These are phyloP conservation scores for Salticus scenicus DNA, from an alignment of 2,888 invertebrate genomes.

Conservation along the genomic window DNA sequence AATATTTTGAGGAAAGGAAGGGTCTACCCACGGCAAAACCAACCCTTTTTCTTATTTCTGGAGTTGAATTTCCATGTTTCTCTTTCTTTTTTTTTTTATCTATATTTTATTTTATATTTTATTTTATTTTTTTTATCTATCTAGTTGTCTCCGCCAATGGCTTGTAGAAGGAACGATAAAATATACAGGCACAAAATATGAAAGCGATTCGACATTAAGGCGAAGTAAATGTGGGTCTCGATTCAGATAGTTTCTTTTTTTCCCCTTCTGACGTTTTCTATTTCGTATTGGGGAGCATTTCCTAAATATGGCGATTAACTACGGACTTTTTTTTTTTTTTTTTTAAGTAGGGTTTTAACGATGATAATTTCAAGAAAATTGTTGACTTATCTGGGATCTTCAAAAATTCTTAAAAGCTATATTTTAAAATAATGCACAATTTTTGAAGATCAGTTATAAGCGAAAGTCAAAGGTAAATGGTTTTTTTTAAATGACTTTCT, in stretches of 20 bases:
- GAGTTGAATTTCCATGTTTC: background rate
- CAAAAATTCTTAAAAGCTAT: too few relatives aligned
- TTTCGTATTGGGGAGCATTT: background rate
- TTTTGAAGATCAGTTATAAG: too few relatives aligned
- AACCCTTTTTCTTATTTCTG: conserved; percentile 5
- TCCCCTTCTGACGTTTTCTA: conserved; percentile 23
- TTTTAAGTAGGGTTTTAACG: too few relatives aligned
- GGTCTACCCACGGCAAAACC: conserved; percentile 39
- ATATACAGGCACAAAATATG: conserved; percentile 35
- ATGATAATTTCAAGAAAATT: too few relatives aligned
- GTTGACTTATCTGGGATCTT: too few relatives aligned
- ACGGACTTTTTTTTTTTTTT: too few relatives aligned
- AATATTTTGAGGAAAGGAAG: conserved; percentile 29
- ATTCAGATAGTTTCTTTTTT: conserved; percentile 27
- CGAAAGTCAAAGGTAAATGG: too few relatives aligned
- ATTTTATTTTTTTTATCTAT: conserved; percentile 33
- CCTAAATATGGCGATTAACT: background rate
- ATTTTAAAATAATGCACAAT: too few relatives aligned
- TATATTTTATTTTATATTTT: background rate
- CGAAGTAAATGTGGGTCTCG: conserved; percentile 31
- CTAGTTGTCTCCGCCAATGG: conserved; percentile 50
- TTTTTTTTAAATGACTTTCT: too few relatives aligned
- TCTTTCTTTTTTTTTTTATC: background rate
- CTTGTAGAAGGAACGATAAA: conserved; percentile 29
- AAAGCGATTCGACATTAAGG: conserved; percentile 51